These are phyloP conservation scores for Gandaritis pyraliata DNA, from an alignment of 2,888 invertebrate species.

Conservation along the genomic window DNA sequence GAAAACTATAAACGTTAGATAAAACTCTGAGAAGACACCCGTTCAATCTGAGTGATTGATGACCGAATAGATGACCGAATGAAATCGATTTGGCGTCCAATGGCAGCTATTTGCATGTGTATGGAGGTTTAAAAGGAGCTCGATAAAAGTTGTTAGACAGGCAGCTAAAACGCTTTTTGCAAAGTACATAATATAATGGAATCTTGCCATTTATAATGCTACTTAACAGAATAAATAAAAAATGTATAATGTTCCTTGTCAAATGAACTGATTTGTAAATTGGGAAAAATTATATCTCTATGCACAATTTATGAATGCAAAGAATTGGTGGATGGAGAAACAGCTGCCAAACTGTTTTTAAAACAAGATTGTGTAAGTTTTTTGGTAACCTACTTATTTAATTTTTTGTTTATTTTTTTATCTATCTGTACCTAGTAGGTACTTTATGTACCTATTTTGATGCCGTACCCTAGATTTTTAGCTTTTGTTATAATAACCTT, in stretches of 20 bases:
- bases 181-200: background rate
- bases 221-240: no score
- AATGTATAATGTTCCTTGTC: slow-evolving; percentile 1
- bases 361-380: no score
- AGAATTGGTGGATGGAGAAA: no score
- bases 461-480: no score
- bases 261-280: background rate
- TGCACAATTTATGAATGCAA: no score
- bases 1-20: slow-evolving; percentile 38
- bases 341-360: no score
- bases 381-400: no score
- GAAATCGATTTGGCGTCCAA: slow-evolving; percentile 78
- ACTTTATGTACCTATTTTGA: no score
- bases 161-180: slow-evolving; percentile 6
- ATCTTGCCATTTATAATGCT: background rate
- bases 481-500: no score
- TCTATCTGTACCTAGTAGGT: no score
- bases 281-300: no score
- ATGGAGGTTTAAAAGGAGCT: slow-evolving; percentile 60
- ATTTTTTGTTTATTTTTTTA: no score
- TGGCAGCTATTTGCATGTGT: slow-evolving; percentile 75
- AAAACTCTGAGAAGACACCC: slow-evolving; percentile 52
- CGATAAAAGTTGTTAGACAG: slow-evolving; percentile 43
- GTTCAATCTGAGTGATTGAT: slow-evolving; percentile 79
- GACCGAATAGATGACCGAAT: slow-evolving; percentile 76